Percentiles rank a stretch among this genome's conserved stretches.
Conservation (phyloP, 2,797 vertebrate genomes). For the Amazonetta brasiliensis region DNA sequence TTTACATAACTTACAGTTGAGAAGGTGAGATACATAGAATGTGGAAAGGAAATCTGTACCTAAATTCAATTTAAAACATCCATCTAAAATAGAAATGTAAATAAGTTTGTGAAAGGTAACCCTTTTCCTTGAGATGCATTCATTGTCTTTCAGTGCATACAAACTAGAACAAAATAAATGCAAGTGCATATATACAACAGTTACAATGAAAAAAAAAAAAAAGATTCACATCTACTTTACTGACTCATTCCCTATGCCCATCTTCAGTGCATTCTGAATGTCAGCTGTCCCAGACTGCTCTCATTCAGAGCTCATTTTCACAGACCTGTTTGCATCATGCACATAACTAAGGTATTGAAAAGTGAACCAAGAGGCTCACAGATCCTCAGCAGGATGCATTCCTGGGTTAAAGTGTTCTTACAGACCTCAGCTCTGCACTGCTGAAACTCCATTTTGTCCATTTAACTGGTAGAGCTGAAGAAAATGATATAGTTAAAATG, state of each 20-base stretch:
- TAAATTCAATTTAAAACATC: background rate
- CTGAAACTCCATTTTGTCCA: fast-evolving
- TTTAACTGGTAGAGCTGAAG: background rate
- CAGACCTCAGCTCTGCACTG: background rate
- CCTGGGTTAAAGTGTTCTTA: background rate
- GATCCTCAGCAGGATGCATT: background rate
- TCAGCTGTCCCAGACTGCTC: background rate
- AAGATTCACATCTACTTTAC: background rate
- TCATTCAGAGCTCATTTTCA: background rate
- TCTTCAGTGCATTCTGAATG: background rate
- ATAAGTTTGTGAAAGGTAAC: background rate
- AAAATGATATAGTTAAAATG: background rate
- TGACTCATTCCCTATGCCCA: background rate
- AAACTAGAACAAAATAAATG: background rate
- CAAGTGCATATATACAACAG: background rate
- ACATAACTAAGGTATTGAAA: background rate
- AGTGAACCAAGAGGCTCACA: background rate
- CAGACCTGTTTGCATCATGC: too few species aligned
- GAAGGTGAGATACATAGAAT: background rate
- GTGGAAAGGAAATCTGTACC: background rate
- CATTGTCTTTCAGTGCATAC: background rate
- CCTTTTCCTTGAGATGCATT: background rate
- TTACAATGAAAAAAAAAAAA: background rate
- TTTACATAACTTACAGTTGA: background rate
- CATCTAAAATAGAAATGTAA: background rate